Conservation (phyloP, 2,797 vertebrate genomes). For the Microchirus variegatus region DNA sequence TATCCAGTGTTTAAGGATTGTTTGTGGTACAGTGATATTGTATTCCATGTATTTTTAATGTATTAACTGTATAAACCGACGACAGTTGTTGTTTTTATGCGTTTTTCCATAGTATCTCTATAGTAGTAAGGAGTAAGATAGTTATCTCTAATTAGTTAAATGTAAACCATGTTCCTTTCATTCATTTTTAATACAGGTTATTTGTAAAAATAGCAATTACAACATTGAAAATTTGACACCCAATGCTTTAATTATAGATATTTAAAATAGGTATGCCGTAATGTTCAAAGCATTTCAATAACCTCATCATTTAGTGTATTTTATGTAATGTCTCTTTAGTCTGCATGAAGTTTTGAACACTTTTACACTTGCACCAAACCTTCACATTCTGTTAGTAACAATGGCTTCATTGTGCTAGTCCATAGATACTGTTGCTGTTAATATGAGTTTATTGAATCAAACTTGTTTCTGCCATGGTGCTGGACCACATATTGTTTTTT, state of each 20-base stretch:
- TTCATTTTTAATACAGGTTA: too few species aligned
- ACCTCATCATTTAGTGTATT: neutral
- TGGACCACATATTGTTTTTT: conserved; percentile 30
- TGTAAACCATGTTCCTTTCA: too few species aligned
- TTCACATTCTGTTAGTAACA: conserved; percentile 5
- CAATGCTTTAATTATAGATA: too few species aligned
- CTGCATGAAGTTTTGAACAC: conserved; percentile 2
- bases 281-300: neutral
- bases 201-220: too few species aligned
- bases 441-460: conserved; percentile 6
- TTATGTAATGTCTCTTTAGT: neutral
- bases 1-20: neutral
- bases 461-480: conserved; percentile 15
- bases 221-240: too few species aligned
- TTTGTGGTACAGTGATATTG: neutral
- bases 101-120: too few species aligned
- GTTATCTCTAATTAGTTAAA: too few species aligned
- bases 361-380: neutral
- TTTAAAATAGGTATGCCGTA: too few species aligned
- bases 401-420: conserved; percentile 9
- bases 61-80: too few species aligned
- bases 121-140: too few species aligned
- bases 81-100: too few species aligned
- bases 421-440: conserved; percentile 9
- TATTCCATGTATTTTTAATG: neutral